Evolutionary conservation across 2,888 invertebrate genomes (phyloP).

Genomic region (Cynaeus angustus): DNA sequence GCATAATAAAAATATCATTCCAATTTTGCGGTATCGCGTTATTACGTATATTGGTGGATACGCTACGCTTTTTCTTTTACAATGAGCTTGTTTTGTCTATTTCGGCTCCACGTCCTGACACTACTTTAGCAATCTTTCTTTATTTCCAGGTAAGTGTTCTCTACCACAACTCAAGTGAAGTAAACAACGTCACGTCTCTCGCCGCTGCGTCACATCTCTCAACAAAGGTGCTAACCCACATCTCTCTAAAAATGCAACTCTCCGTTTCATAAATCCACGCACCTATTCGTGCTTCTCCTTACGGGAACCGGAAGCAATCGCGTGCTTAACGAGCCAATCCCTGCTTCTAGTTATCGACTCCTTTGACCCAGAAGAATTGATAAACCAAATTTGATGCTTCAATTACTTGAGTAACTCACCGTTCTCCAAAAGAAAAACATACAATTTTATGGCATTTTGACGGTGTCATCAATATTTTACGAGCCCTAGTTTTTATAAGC

Average conservation of each 20-base stretch:
- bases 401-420: constrained; percentile 42
- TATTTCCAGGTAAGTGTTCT: constrained; percentile 43
- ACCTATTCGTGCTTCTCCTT: constrained; percentile 30
- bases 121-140: constrained; percentile 24
- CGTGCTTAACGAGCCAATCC: constrained; percentile 47
- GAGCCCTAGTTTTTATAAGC: constrained; percentile 28
- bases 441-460: constrained; percentile 34
- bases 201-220: constrained; percentile 2
- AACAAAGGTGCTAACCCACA: constrained; percentile 43
- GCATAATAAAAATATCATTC: no score
- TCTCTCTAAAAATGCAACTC: constrained; percentile 19
- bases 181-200: constrained; percentile 41
- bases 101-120: neutral
- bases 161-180: constrained; percentile 25
- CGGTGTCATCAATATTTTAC: constrained; percentile 42
- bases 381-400: constrained; percentile 49
- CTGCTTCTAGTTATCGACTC: constrained; percentile 44
- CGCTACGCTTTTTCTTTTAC: no score
- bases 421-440: constrained; percentile 36
- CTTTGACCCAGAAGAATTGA: constrained; percentile 47
- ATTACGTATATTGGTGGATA: no score
- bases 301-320: constrained; percentile 34
- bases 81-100: neutral
- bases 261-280: constrained; percentile 25
- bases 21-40: no score